A percentile compares a stretch with the other conserved stretches of the same genome.
Conservation (phyloP, 2,888 invertebrate genomes). For the Hoplodrina ambigua region DNA sequence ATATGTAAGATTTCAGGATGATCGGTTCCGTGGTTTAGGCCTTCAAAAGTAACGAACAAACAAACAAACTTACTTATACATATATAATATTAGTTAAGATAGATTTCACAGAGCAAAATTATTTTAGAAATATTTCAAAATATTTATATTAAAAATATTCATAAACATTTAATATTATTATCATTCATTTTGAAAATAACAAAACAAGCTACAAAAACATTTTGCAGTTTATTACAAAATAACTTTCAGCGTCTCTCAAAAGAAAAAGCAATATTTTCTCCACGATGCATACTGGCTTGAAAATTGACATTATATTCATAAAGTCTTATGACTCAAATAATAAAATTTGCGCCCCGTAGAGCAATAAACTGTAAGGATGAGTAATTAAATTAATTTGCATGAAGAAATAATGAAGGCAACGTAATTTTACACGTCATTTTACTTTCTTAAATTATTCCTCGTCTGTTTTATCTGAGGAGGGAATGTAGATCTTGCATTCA, state of each 20-base stretch:
- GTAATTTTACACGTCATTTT: slow-evolving; percentile 41
- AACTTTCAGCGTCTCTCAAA: not conserved
- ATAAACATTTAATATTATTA: no score
- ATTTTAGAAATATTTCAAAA: no score
- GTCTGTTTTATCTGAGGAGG: slow-evolving; percentile 25
- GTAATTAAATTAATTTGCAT: slow-evolving; percentile 58
- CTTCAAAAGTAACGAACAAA: no score
- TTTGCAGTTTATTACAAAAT: not conserved
- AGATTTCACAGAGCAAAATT: no score
- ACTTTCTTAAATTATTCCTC: slow-evolving; percentile 1
- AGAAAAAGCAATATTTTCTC: slow-evolving; percentile 31
- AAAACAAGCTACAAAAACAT: not conserved
- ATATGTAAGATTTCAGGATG: no score
- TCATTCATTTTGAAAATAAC: not conserved
- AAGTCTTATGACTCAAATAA: slow-evolving; percentile 34
- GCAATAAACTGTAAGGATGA: slow-evolving; percentile 25
- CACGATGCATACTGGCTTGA: slow-evolving; percentile 5
- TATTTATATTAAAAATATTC: no score
- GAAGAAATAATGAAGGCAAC: slow-evolving; percentile 33
- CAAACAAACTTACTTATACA: no score
- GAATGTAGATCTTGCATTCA: not conserved
- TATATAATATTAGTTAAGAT: no score
- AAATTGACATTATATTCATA: slow-evolving; percentile 43
- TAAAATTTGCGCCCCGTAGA: slow-evolving; percentile 33
- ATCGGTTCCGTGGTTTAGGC: no score